phyloP scores from a whole-genome alignment of 2,113 vertebrate species.

The Strix aluco region DNA sequence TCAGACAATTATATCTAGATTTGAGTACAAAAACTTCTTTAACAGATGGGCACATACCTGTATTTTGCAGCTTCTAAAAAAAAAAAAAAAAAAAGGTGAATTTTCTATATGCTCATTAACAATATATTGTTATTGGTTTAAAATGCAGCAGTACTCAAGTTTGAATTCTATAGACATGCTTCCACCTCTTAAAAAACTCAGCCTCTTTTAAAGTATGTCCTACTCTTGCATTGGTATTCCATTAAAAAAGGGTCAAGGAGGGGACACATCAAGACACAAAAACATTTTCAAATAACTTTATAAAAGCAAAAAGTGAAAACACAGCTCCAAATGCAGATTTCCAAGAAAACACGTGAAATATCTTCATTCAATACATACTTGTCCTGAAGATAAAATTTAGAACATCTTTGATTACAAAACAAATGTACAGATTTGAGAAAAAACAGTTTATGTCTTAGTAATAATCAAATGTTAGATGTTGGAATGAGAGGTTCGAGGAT shows the following conservation, averaged over 20 bases:
- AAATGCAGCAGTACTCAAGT: background rate
- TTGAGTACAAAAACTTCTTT: background rate
- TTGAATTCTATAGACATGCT: background rate
- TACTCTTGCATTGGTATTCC: background rate
- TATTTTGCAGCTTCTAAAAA: background rate
- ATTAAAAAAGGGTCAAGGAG: background rate
- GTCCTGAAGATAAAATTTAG: background rate
- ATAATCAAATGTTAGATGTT: background rate
- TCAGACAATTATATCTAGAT: background rate
- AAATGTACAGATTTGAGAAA: background rate
- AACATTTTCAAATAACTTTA: background rate
- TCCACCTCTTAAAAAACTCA: background rate
- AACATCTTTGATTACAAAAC: background rate
- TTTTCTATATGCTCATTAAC: background rate
- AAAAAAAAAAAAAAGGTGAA: background rate
- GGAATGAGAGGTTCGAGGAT: background rate
- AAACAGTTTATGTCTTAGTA: background rate
- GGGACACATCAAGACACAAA: background rate
- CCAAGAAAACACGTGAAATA: background rate
- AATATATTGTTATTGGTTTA: background rate
- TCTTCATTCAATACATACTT: background rate
- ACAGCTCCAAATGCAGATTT: background rate
- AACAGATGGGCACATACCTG: background rate
- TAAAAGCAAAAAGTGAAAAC: background rate
- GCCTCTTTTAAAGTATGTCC: background rate